Conservation (phyloP, 2,113 vertebrate species). For the Crotalus viridis region DNA sequence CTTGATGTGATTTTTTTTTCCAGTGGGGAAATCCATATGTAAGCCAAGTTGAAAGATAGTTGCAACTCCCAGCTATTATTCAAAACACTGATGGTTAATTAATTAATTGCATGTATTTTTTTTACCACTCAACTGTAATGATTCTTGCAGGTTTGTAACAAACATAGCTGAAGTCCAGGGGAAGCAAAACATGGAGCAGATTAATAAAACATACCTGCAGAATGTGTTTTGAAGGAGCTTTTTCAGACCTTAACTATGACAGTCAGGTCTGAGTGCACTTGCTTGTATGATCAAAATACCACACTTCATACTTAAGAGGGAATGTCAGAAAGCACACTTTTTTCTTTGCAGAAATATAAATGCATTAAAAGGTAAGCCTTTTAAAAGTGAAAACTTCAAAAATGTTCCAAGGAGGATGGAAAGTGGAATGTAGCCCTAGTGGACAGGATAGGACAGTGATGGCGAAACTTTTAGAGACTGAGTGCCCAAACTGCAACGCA, state of each 20-base stretch:
- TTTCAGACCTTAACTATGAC: neutral
- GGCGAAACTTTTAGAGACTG: too few species aligned
- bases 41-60: neutral
- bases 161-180: neutral
- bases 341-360: neutral
- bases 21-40: neutral
- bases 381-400: neutral
- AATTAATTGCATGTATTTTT: neutral
- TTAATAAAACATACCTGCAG: neutral
- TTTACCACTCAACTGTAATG: neutral
- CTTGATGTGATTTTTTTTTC: neutral
- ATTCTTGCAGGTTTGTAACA: neutral
- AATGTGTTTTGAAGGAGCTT: neutral
- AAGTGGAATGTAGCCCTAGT: neutral
- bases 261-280: neutral
- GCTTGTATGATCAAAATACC: too few species aligned
- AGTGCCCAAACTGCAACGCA: too few species aligned
- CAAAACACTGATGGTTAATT: neutral
- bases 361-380: neutral
- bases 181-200: neutral
- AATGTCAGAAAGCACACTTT: neutral
- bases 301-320: neutral
- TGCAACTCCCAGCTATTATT: neutral
- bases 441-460: neutral
- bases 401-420: neutral